phyloP scores from a whole-genome alignment of 2,888 invertebrate genomes.

The Cetonia aurata region DNA sequence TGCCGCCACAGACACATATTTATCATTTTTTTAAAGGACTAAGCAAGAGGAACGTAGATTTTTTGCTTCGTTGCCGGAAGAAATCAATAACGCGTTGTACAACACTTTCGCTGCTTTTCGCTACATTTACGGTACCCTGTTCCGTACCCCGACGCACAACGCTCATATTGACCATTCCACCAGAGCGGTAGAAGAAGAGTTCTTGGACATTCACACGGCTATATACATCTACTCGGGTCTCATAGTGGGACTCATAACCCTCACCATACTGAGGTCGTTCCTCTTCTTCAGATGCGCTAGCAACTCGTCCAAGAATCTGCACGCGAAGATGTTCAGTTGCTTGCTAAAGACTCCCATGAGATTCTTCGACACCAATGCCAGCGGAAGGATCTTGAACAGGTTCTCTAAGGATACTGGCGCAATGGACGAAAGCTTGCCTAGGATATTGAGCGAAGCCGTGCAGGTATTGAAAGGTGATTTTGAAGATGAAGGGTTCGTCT shows the following conservation, averaged over 20 bases:
- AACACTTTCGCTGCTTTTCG: not conserved
- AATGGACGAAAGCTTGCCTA: constrained; percentile 77
- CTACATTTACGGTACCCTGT: not conserved
- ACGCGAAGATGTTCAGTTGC: constrained; percentile 86
- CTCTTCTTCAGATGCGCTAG: constrained; percentile 83
- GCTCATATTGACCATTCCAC: not conserved
- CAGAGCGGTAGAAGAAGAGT: constrained; percentile 35
- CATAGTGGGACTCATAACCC: constrained; percentile 59
- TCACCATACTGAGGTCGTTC: constrained; percentile 72
- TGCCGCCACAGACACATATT: no score
- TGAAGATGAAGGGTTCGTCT: not conserved
- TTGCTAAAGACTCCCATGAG: constrained; percentile 83
- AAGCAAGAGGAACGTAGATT: constrained; percentile 22
- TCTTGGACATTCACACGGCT: constrained; percentile 49
- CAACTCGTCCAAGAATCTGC: constrained; percentile 81
- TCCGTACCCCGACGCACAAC: no score
- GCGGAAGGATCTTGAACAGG: constrained; percentile 80
- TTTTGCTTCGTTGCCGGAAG: not conserved
- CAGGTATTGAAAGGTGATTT: constrained; percentile 50
- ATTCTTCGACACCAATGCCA: constrained; percentile 90
- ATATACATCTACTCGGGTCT: constrained; percentile 64
- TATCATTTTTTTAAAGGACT: constrained; percentile 4
- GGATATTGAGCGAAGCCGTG: constrained; percentile 71
- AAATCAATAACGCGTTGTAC: not conserved
- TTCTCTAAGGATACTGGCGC: constrained; percentile 84